These are phyloP conservation scores for Idaea dimidiata DNA, from an alignment of 2,888 invertebrate species.

Conservation along the genomic window DNA sequence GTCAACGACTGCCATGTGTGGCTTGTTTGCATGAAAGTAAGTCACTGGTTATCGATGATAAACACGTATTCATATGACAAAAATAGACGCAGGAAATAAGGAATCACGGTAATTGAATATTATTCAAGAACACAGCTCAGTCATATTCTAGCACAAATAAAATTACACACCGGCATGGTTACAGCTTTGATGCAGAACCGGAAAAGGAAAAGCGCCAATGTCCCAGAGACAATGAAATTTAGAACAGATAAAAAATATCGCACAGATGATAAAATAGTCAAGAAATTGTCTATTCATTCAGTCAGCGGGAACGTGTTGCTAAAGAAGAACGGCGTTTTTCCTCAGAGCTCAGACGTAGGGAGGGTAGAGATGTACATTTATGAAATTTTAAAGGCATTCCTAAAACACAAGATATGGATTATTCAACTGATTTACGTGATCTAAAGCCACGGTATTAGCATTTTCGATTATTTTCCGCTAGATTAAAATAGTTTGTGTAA, in stretches of 20 bases:
- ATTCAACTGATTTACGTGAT: no score
- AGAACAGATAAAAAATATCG: constrained; percentile 29
- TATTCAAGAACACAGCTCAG: constrained; percentile 40
- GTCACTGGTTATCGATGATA: constrained; percentile 15
- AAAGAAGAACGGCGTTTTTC: no score
- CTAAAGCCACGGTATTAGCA: no score
- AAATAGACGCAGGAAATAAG: constrained; percentile 30
- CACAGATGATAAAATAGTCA: not conserved
- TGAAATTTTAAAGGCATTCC: no score
- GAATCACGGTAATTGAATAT: constrained; percentile 43
- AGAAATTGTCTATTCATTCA: not conserved
- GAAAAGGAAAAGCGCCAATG: constrained; percentile 73
- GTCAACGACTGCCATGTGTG: constrained; percentile 78
- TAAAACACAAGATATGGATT: no score
- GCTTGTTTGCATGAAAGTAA: constrained; percentile 42
- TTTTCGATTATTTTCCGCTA: no score
- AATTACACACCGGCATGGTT: constrained; percentile 82
- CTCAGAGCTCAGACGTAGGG: no score
- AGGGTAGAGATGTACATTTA: no score
- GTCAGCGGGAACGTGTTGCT: no score
- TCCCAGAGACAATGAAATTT: constrained; percentile 49
- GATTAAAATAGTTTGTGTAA: no score
- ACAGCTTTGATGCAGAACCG: constrained; percentile 80
- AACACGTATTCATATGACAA: constrained; percentile 27
- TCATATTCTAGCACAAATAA: constrained; percentile 51